phyloP scores from a whole-genome alignment of 2,113 vertebrate species.

The Taurulus bubalis region DNA sequence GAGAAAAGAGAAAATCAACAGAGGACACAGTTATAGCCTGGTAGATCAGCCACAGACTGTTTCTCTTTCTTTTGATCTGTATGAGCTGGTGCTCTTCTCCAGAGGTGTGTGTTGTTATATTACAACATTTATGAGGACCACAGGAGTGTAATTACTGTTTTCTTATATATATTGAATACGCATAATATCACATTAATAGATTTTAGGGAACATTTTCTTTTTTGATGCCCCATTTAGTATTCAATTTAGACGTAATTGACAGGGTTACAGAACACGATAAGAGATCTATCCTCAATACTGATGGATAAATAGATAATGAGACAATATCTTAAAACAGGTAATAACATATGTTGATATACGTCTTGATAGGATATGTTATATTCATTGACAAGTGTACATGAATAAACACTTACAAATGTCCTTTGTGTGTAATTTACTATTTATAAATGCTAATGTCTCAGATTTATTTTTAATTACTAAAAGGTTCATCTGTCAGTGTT shows the following conservation, averaged over 20 bases:
- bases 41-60: conserved; percentile 49
- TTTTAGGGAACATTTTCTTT: not conserved
- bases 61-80: conserved; percentile 37
- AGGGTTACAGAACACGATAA: not conserved
- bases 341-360: not conserved
- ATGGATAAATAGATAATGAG: not conserved
- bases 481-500: not conserved
- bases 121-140: conserved; percentile 4
- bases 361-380: not conserved
- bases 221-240: not conserved
- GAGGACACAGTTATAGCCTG: conserved; percentile 37
- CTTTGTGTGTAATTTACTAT: not conserved
- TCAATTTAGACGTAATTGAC: not conserved
- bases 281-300: not conserved
- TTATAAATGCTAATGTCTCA: not conserved
- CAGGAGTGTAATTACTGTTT: not conserved
- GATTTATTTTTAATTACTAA: not conserved
- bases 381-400: not conserved
- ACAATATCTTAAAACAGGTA: not conserved
- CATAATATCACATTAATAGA: not conserved
- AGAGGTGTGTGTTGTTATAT: conserved; percentile 12
- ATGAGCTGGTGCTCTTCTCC: not conserved
- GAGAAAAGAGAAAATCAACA: conserved; percentile 31
- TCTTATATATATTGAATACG: not conserved
- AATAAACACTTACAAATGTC: not conserved